Conservation (phyloP, 2,888 invertebrate species). For the Philereme transversata region DNA sequence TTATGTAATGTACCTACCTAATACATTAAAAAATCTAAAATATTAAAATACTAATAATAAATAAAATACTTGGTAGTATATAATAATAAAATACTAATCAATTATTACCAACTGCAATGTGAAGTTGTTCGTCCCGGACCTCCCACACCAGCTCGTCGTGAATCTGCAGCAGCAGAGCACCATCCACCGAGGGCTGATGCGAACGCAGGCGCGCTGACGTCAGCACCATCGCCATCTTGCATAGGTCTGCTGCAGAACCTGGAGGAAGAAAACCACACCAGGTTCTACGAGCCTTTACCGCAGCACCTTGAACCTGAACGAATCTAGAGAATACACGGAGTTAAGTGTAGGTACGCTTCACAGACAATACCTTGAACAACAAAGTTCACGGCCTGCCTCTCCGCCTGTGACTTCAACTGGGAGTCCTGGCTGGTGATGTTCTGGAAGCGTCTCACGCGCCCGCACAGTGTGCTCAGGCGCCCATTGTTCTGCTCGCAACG, state of each 20-base stretch:
- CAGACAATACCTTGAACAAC: constrained; percentile 67
- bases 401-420: constrained; percentile 57
- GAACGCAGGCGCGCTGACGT: constrained; percentile 45
- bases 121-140: constrained; percentile 49
- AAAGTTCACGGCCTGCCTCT: constrained; percentile 78
- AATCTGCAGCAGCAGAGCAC: constrained; percentile 72
- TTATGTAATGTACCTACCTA: too few relatives aligned
- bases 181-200: constrained; percentile 38
- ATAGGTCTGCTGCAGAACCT: constrained; percentile 80
- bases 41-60: too few relatives aligned
- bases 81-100: too few relatives aligned
- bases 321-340: too few relatives aligned
- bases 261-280: too few relatives aligned
- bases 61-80: too few relatives aligned
- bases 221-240: constrained; percentile 74
- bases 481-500: constrained; percentile 52
- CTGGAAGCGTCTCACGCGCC: constrained; percentile 56
- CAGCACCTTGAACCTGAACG: too few relatives aligned
- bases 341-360: too few relatives aligned
- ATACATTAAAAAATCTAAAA: too few relatives aligned
- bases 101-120: constrained; percentile 51
- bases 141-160: constrained; percentile 83
- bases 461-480: constrained; percentile 57
- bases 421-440: constrained; percentile 49
- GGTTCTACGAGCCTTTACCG: too few relatives aligned